Base-by-base conservation (phyloP, 2,113 vertebrate species). In the Hydropotes inermis region DNA sequence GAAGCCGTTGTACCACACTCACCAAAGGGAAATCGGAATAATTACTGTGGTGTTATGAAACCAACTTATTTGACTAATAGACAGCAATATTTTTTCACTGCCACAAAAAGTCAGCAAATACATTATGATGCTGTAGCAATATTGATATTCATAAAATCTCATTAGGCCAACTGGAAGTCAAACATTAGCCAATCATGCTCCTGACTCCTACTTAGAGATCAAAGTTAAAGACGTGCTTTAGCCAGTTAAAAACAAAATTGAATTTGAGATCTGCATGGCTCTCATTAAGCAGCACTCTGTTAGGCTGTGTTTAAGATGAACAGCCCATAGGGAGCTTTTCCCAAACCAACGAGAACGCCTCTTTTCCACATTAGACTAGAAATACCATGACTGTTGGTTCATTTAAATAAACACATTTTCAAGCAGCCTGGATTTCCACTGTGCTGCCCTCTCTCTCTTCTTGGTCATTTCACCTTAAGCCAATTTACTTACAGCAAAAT, bases 91-190 rank as follows among this genome's bases (percentile, higher is more conserved):
- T 98, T 98, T 85, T 97, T 96, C 97, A 89, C 91, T 88, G 96
- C 94, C 97, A 94, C 94, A 92, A 96, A 98, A 98, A 97, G 97
- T 86, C 95, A 94, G 96, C 96, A 97, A 78, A 74, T 87, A 97
- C 67, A 97, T 94, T 94, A 97, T 60, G 94, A 96, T 94, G 84
- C 93, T 93, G 95, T 92, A 98, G 98, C 98, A 98, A 98, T 97
- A 98, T 91, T 97, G 97, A 98, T 98, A 99, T 98, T 98, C 97
- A 97, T 98, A 97, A 98, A 98, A 98, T 98, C 98, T 98, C 98
- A 98, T 98, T 98, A 98, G 98, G 98, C 98, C 98, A 98, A 95
- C 96, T 98, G 85, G 52, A 98, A 98, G 74, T 98, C 98, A 98
- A 97, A 98, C 98, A 98, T 98, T 97, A 98, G 98, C 98, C 98